Percentiles rank a stretch among this genome's conserved stretches.
These are phyloP conservation scores for Dascillus cervinus DNA, from an alignment of 2,888 invertebrate species.

Conservation along the genomic window DNA sequence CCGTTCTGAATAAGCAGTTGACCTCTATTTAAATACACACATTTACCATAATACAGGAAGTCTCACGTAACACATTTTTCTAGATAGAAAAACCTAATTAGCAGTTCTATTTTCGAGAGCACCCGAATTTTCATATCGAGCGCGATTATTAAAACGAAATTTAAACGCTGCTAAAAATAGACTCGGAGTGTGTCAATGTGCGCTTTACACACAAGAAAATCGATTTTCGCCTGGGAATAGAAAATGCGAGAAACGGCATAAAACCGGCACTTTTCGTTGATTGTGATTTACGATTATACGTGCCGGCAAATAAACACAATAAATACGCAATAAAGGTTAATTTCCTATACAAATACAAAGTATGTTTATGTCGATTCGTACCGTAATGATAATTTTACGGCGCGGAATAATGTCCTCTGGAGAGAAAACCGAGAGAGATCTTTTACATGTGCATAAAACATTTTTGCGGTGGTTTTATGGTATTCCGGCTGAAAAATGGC, in stretches of 20 bases:
- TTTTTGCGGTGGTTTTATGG: slow-evolving; percentile 14
- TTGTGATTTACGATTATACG: slow-evolving; percentile 13
- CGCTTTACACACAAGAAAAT: too few relatives aligned
- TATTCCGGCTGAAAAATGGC: slow-evolving; percentile 10
- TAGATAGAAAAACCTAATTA: too few relatives aligned
- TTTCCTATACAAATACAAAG: slow-evolving; percentile 17
- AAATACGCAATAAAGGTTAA: slow-evolving; percentile 11
- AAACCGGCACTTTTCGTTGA: slow-evolving; percentile 5
- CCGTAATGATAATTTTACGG: slow-evolving; percentile 20
- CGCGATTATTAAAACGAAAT: too few relatives aligned
- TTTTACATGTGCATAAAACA: slow-evolving; percentile 14
- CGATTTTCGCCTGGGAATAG: too few relatives aligned
- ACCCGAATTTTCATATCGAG: too few relatives aligned
- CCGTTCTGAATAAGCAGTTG: too few relatives aligned
- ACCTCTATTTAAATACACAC: too few relatives aligned
- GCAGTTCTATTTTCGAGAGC: too few relatives aligned
- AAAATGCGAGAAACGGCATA: not conserved
- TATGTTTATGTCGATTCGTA: slow-evolving; percentile 14
- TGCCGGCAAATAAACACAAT: slow-evolving; percentile 12
- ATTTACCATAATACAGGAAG: too few relatives aligned
- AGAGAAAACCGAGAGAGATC: slow-evolving; percentile 12
- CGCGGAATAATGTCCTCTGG: slow-evolving; percentile 15
- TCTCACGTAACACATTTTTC: too few relatives aligned
- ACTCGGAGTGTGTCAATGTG: too few relatives aligned
- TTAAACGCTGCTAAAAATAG: too few relatives aligned